These are phyloP conservation scores for Trichomycterus rosablanca DNA, from an alignment of 2,113 vertebrate genomes.

Conservation along the genomic window DNA sequence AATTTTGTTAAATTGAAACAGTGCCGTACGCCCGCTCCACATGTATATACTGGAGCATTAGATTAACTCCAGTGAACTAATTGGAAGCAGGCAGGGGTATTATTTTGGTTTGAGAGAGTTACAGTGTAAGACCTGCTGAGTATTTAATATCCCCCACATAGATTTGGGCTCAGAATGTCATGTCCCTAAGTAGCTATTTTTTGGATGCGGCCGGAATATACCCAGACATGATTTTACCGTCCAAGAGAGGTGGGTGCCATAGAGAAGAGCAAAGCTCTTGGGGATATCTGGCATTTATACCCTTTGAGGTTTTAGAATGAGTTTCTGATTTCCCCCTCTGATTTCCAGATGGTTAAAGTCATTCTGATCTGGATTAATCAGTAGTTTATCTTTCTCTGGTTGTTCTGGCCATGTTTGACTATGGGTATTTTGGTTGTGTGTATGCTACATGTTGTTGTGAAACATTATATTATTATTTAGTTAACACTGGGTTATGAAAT, in stretches of 20 bases:
- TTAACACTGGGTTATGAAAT: too few relatives aligned
- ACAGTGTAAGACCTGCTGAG: slow-evolving; percentile 53
- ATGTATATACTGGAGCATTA: slow-evolving; percentile 69
- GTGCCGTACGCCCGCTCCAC: slow-evolving; percentile 67
- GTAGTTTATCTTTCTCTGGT: slow-evolving; percentile 26
- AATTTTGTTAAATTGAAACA: slow-evolving; percentile 74
- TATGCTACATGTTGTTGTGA: background rate
- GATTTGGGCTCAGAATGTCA: slow-evolving; percentile 47
- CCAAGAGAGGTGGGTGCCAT: slow-evolving; percentile 3
- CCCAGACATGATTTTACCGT: slow-evolving; percentile 15
- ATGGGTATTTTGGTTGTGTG: background rate
- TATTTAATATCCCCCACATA: slow-evolving; percentile 55
- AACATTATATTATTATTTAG: too few relatives aligned
- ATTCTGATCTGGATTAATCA: slow-evolving; percentile 36
- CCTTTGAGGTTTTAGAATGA: slow-evolving; percentile 25
- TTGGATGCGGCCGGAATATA: slow-evolving; percentile 7
- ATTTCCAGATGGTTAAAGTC: slow-evolving; percentile 26
- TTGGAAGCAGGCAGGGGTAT: slow-evolving; percentile 71
- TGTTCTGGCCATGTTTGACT: slow-evolving; percentile 22
- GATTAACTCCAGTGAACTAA: slow-evolving; percentile 72
- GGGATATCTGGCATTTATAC: slow-evolving; percentile 7
- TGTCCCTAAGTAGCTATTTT: slow-evolving; percentile 15
- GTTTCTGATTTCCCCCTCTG: slow-evolving; percentile 10
- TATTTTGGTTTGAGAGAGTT: slow-evolving; percentile 51
- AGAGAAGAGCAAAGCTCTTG: slow-evolving; percentile 2